These are phyloP conservation scores for Habroteleia sp. DNA, from an alignment of 2,888 invertebrate genomes.

Conservation along the genomic window DNA sequence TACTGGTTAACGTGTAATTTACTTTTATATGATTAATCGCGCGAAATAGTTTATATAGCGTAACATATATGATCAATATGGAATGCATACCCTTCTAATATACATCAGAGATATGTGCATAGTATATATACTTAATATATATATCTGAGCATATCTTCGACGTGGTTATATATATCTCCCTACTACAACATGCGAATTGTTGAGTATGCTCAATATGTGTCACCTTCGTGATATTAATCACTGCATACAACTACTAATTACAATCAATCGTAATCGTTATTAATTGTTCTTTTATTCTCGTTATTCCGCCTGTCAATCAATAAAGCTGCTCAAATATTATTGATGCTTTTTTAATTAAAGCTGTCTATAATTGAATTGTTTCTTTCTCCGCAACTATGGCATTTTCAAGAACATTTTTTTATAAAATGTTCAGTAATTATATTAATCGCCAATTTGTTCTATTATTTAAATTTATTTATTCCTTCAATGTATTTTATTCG, in stretches of 20 bases:
- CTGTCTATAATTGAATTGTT: constrained; percentile 3
- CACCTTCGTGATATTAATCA: constrained; percentile 31
- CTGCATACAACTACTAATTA: constrained; percentile 21
- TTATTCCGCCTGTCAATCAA: neutral
- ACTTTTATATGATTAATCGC: constrained; percentile 48
- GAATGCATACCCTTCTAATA: constrained; percentile 46
- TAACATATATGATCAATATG: constrained; percentile 50
- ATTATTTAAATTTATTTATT: too few species aligned
- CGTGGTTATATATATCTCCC: constrained; percentile 12
- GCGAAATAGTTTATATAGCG: constrained; percentile 41
- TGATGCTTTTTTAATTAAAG: constrained; percentile 8
- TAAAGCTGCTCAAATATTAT: neutral
- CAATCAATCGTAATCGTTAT: constrained; percentile 28
- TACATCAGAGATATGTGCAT: constrained; percentile 41
- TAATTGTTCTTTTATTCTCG: constrained; percentile 32
- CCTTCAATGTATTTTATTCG: too few species aligned
- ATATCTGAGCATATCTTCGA: constrained; percentile 36
- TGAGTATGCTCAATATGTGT: constrained; percentile 44
- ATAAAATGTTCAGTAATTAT: too few species aligned
- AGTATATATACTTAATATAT: constrained; percentile 41
- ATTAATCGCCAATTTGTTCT: too few species aligned
- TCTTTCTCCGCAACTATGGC: too few species aligned
- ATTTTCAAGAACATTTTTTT: too few species aligned
- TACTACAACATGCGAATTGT: constrained; percentile 33
- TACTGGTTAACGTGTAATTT: constrained; percentile 44